Base-by-base conservation (phyloP, 2,113 vertebrate genomes). In the Tenrec ecaudatus region DNA sequence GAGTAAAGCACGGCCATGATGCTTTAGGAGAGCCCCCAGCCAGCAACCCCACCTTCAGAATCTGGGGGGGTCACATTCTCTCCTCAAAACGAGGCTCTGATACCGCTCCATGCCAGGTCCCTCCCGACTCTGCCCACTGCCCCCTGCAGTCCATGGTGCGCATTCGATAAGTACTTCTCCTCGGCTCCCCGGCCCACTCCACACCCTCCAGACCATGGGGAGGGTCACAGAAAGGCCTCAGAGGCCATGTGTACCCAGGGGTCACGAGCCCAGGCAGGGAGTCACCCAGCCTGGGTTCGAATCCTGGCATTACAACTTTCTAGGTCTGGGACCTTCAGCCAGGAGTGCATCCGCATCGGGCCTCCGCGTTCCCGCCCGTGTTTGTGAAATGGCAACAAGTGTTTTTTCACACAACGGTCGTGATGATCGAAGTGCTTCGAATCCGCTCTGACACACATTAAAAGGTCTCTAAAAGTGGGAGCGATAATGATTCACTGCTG, bases 231-330 rank as follows among this genome's bases (percentile, higher is more conserved):
- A 23, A 36, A 43, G 19, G 25, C 25, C 31, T 22, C 2, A 33
- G n/a, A 22, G 15, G 82, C 60, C 4, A 0, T 1, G 17, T 14
- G 11, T 12, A 1, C 60, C 0, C 0, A 53, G 40, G 15, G 27
- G 15, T 10, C 7, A 9, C 27, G 2, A 33, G 29, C 7, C 47
- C 64, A 53, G 36, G 27, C 7, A 60, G 0, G 23, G 31, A n/a
- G 31, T 57, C 7, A 2, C 81, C 22, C 31, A n/a, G 16, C 43
- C 68, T 38, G 12, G 10, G 23, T 27, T 23, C 31, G 31, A 36
- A 22, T 58, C 38, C 78, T 0, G 1, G 5, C 38, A n/a, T 15
- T 9, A 10, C 76, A 47, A 62, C 75, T 58, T 47, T 53, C 75
- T 66, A 47, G 22, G 36, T 17, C 11, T 27, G 68, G 27, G 53